Percentiles rank a stretch among this genome's conserved stretches.
These are phyloP conservation scores for Notocelia uddmanniana DNA, from an alignment of 2,888 invertebrate species.

Conservation along the genomic window DNA sequence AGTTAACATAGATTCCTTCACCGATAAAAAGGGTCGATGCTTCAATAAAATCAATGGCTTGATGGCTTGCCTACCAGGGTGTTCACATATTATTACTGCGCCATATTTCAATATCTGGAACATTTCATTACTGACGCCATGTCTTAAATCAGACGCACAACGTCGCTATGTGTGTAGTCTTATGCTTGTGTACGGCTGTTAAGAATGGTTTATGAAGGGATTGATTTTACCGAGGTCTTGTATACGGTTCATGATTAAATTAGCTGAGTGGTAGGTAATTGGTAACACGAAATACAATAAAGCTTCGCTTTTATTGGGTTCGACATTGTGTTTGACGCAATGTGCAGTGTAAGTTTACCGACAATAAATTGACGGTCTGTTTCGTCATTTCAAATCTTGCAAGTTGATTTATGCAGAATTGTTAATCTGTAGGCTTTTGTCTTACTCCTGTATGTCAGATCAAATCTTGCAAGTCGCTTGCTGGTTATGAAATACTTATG, in stretches of 20 bases:
- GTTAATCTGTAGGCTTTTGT: neutral
- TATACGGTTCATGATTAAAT: neutral
- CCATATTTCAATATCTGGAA: slow-evolving; percentile 60
- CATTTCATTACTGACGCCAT: slow-evolving; percentile 61
- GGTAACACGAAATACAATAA: too few species aligned
- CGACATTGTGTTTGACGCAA: too few species aligned
- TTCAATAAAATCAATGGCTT: slow-evolving; percentile 42
- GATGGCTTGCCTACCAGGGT: slow-evolving; percentile 47
- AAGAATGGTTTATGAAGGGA: slow-evolving; percentile 13
- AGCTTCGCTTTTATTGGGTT: too few species aligned
- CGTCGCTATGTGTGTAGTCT: slow-evolving; percentile 47
- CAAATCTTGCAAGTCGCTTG: too few species aligned
- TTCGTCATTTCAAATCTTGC: neutral
- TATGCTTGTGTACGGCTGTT: neutral
- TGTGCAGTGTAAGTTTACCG: too few species aligned
- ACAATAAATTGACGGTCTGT: too few species aligned
- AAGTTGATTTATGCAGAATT: neutral
- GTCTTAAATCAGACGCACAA: slow-evolving; percentile 60
- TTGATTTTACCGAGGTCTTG: slow-evolving; percentile 6
- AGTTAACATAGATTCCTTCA: slow-evolving; percentile 34
- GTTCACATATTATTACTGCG: slow-evolving; percentile 53
- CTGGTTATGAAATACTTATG: too few species aligned
- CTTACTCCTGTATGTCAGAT: neutral
- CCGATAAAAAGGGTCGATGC: slow-evolving; percentile 41
- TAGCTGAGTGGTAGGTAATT: neutral